Evolutionary conservation across 2,888 invertebrate species (phyloP).

Genomic region (Saturnia pavonia): DNA sequence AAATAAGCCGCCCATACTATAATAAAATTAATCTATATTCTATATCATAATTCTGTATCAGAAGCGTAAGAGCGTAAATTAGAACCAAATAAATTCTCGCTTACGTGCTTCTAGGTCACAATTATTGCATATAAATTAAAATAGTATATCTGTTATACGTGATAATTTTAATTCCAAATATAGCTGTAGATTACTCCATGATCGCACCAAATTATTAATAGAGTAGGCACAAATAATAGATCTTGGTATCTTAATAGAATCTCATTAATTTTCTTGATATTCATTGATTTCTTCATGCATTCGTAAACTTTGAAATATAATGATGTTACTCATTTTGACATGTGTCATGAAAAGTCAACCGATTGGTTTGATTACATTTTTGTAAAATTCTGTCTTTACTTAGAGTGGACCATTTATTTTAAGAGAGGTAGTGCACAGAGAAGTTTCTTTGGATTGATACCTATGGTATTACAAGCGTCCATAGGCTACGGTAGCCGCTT

Average conservation of each 20-base stretch:
- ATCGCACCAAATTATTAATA: background rate
- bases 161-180: no score
- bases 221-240: background rate
- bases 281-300: no score
- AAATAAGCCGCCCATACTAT: background rate
- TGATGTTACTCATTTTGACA: background rate
- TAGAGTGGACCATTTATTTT: background rate
- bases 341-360: background rate
- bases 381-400: background rate
- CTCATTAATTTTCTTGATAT: no score
- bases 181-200: no score
- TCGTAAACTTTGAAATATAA: no score
- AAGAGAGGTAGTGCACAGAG: no score
- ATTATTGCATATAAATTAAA: background rate
- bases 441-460: no score
- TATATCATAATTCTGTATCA: background rate
- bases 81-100: background rate
- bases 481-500: no score
- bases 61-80: background rate
- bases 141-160: background rate
- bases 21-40: background rate
- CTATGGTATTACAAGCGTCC: no score
- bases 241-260: background rate
- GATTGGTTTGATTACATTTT: background rate
- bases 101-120: background rate